Evolutionary conservation across 2,113 vertebrate genomes (phyloP).

Genomic region (Mus spicilegus): DNA sequence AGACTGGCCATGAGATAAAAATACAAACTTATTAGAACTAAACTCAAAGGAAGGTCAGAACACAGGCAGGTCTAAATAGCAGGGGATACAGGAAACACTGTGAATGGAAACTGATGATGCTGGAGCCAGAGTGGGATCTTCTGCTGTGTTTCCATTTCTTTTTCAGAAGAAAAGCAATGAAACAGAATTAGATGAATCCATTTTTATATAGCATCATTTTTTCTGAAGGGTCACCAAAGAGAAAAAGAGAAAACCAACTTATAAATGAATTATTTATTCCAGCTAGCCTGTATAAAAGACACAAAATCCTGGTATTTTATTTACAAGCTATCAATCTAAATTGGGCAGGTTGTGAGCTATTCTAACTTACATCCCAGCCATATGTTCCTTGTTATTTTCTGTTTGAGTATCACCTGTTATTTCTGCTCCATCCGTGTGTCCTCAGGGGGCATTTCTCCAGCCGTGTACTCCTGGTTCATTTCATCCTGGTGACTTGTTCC

Average conservation of each 20-base stretch:
- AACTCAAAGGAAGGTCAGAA: conserved; percentile 73
- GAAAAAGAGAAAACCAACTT: conserved; percentile 60
- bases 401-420: too few relatives aligned
- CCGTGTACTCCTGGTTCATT: too few relatives aligned
- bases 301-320: too few relatives aligned
- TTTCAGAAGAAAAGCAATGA: conserved; percentile 76
- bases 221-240: conserved; percentile 71
- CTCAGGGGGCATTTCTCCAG: too few relatives aligned
- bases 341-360: too few relatives aligned
- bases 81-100: conserved; percentile 32
- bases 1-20: conserved; percentile 46
- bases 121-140: conserved; percentile 41
- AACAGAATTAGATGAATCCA: conserved; percentile 75
- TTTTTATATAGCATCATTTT: conserved; percentile 73
- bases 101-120: conserved; percentile 67
- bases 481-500: too few relatives aligned
- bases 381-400: too few relatives aligned
- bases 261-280: too few relatives aligned
- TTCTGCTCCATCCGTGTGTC: too few relatives aligned
- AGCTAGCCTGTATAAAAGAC: too few relatives aligned
- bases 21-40: conserved; percentile 68
- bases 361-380: too few relatives aligned
- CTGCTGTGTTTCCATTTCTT: conserved; percentile 71
- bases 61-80: conserved; percentile 56
- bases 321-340: too few relatives aligned